Evolutionary conservation across 2,888 invertebrate genomes (phyloP), one percentile per base, ranked within the genome.

Genomic region (Epistrophe eligans): DNA sequence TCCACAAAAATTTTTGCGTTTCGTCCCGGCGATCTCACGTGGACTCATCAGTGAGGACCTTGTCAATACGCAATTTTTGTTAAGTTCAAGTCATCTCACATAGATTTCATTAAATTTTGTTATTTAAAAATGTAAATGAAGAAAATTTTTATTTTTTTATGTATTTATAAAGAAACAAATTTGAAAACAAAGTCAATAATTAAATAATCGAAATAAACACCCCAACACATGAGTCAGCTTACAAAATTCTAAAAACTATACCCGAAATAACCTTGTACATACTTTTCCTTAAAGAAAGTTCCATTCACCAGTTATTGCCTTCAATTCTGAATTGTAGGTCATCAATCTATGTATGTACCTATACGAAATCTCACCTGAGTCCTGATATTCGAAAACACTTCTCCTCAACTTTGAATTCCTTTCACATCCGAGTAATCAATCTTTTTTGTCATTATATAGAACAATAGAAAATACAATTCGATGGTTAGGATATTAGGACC

Each of bases 371-470:
- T 58, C 58, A 58, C 58, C 58, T 58, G 58, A 38, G 58, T 58
- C 17, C 17, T 13, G 55, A 55, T 50, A 50, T 50, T 62, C 24
- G 24, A 43, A 62, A 62, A 43, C 40, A 62, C 17, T 24, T 24
- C 24, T 40, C 40, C 17, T 35, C 24, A 19, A 62, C 19, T 62
- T 43, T 43, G 24, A 24, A 40, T 43, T 62, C 62, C 43, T 15
- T 62, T 62, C 40, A 62, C 62, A 62, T 62, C n/a, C 0, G 40
- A 43, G 62, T 24, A 43, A 62, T 62, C 62, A 62, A 62, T 62
- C 62, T 62, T 62, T 62, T 62, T 15, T 43, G 40, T 62, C 62
- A 40, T 62, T 62, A 62, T 62, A 4, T 19, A 43, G 62, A 70
- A 70, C 70, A 70, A 35, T 52, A 8, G 38, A 43, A 55, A 45